Percentiles rank a stretch among this genome's conserved stretches.
These are phyloP conservation scores for Mionectes olivaceus DNA, from an alignment of 2,797 vertebrate genomes.

Conservation along the genomic window DNA sequence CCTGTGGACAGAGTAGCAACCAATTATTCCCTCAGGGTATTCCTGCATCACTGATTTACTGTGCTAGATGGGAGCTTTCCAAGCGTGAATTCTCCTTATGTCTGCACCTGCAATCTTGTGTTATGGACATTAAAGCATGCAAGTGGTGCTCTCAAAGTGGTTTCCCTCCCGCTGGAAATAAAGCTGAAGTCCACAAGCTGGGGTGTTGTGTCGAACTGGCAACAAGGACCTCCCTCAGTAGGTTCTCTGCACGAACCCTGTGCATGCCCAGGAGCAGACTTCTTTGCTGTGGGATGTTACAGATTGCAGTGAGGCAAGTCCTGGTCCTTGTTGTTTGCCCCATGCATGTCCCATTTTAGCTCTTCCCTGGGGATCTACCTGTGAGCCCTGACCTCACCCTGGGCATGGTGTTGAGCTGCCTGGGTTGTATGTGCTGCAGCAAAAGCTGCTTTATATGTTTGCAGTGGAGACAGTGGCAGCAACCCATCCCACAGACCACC, in stretches of 20 bases:
- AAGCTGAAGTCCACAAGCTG: background rate
- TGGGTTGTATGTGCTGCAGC: background rate
- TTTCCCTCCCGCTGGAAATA: background rate
- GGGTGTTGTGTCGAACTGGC: background rate
- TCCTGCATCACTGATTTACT: background rate
- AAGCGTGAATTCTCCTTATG: background rate
- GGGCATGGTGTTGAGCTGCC: background rate
- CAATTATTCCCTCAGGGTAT: background rate
- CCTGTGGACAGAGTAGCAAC: background rate
- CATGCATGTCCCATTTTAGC: background rate
- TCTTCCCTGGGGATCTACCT: background rate
- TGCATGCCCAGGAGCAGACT: background rate
- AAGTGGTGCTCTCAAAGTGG: background rate
- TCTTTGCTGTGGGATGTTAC: background rate
- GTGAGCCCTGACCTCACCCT: background rate
- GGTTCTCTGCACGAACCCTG: accelerated
- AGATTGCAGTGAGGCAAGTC: background rate
- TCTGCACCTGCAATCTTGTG: background rate
- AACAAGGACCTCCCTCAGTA: background rate
- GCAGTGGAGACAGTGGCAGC: background rate
- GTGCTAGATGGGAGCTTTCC: background rate
- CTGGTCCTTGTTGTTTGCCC: background rate
- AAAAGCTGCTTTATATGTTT: background rate
- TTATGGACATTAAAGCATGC: background rate
- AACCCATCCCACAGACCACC: background rate